Evolutionary conservation across 2,888 invertebrate genomes (phyloP).

Genomic region (Scaptodrosophila latifasciaeformis): DNA sequence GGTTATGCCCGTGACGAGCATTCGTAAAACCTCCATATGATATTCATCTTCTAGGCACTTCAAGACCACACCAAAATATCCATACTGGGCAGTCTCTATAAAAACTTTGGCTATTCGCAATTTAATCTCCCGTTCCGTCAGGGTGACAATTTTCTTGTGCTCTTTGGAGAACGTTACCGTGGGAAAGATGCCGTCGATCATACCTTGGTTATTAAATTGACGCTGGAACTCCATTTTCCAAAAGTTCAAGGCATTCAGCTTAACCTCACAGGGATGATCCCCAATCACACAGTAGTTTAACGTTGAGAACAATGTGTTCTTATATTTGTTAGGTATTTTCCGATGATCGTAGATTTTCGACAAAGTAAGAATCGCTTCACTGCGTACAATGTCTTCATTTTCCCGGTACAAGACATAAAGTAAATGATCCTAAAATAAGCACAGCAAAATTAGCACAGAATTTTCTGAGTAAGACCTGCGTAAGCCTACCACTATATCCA

Average conservation of each 20-base stretch:
- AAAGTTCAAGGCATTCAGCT: slow-evolving; percentile 82
- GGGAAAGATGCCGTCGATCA: slow-evolving; percentile 88
- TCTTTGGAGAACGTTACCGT: slow-evolving; percentile 87
- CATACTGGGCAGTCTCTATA: slow-evolving; percentile 81
- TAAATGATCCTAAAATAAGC: slow-evolving; percentile 75
- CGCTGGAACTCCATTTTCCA: slow-evolving; percentile 83
- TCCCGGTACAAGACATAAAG: slow-evolving; percentile 80
- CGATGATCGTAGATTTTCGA: slow-evolving; percentile 81
- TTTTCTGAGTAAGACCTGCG: neutral
- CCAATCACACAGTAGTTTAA: slow-evolving; percentile 81
- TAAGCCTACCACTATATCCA: slow-evolving; percentile 79
- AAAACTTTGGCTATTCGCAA: slow-evolving; percentile 80
- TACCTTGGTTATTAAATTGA: slow-evolving; percentile 84
- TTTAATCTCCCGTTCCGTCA: slow-evolving; percentile 79
- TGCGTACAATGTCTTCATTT: slow-evolving; percentile 85
- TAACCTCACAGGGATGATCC: slow-evolving; percentile 90
- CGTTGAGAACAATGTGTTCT: slow-evolving; percentile 78
- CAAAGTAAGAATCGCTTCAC: slow-evolving; percentile 82
- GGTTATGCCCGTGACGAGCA: slow-evolving; percentile 77
- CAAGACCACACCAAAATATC: slow-evolving; percentile 83
- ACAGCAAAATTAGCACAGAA: slow-evolving; percentile 6
- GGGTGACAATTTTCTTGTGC: slow-evolving; percentile 84
- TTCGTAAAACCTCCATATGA: slow-evolving; percentile 83
- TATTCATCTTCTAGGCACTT: slow-evolving; percentile 81
- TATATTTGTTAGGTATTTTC: slow-evolving; percentile 77